phyloP scores from a whole-genome alignment of 2,888 invertebrate species.

The Coecobrya sp. region DNA sequence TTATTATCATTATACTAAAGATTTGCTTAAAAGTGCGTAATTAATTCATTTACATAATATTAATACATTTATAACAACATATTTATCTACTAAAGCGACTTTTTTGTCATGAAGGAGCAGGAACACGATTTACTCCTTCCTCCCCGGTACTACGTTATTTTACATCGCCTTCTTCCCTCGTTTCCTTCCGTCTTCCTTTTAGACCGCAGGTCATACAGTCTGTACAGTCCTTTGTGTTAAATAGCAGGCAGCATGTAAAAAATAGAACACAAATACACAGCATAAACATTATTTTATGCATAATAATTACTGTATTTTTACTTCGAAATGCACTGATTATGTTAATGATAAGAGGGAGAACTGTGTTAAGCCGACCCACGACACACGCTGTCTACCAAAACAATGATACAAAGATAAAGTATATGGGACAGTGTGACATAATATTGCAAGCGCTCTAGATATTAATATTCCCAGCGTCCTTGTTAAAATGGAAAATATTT shows the following conservation, averaged over 20 bases:
- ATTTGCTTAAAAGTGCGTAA: too few relatives aligned
- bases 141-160: neutral
- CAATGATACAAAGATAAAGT: slow-evolving; percentile 10
- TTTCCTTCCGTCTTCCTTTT: neutral
- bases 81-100: neutral
- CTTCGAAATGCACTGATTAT: slow-evolving; percentile 42
- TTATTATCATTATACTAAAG: too few relatives aligned
- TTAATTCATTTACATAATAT: too few relatives aligned
- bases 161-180: slow-evolving; percentile 7
- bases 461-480: slow-evolving; percentile 20
- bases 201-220: neutral
- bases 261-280: neutral
- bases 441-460: slow-evolving; percentile 12
- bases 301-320: slow-evolving; percentile 34
- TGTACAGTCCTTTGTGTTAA: neutral
- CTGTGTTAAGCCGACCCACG: neutral
- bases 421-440: slow-evolving; percentile 40
- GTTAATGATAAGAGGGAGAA: slow-evolving; percentile 14
- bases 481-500: neutral
- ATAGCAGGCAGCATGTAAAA: neutral
- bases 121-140: neutral
- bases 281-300: slow-evolving; percentile 18
- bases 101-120: neutral
- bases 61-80: too few relatives aligned
- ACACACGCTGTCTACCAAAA: neutral